phyloP scores from a whole-genome alignment of 2,797 vertebrate genomes.

The Psittacula derbiana region DNA sequence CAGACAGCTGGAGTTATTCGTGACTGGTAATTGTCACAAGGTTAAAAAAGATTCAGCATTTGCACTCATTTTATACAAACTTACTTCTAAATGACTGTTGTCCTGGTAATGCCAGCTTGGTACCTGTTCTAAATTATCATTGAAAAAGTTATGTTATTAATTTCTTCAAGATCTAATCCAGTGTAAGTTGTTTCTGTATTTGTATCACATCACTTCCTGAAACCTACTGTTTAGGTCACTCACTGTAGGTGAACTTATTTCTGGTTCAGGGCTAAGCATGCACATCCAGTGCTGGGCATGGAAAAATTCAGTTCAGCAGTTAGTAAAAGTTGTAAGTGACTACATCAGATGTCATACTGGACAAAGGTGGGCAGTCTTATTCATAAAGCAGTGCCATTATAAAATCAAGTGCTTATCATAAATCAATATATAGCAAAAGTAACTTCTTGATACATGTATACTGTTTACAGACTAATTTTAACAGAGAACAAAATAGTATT shows the following conservation, averaged over 20 bases:
- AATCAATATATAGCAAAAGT: background rate
- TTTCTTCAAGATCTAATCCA: background rate
- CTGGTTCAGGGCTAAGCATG: background rate
- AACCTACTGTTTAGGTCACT: background rate
- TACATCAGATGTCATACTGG: background rate
- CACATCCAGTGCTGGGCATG: background rate
- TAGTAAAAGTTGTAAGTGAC: background rate
- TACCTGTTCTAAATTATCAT: background rate
- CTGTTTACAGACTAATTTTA: background rate
- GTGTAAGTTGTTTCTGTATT: background rate
- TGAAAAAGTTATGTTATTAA: background rate
- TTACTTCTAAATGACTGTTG: background rate
- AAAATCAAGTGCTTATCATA: background rate
- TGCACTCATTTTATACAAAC: background rate
- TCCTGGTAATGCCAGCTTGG: background rate
- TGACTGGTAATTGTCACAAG: background rate
- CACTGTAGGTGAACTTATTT: background rate
- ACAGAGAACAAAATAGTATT: background rate
- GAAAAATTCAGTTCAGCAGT: background rate
- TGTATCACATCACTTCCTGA: background rate
- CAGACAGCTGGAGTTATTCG: background rate
- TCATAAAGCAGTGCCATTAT: background rate
- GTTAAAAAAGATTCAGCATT: background rate
- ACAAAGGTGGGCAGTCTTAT: background rate
- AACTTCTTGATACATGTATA: background rate